Conservation (phyloP, 1,140 invertebrate genomes). For the Penaeus indicus region DNA sequence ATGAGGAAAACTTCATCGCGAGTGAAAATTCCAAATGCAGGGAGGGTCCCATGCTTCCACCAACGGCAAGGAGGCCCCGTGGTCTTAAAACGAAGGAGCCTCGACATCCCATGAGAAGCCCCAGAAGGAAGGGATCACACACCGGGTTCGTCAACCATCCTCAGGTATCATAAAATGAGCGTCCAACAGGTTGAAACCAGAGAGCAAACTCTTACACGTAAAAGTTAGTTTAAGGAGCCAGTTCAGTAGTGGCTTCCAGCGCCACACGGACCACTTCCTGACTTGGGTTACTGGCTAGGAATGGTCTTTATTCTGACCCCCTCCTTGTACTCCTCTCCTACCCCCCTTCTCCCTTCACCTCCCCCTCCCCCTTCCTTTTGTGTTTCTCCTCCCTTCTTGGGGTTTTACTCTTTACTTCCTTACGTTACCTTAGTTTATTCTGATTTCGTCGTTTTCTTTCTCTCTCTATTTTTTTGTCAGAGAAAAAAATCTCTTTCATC, state of each 20-base stretch:
- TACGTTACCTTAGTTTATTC: no score
- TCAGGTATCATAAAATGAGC: slow-evolving; percentile 58
- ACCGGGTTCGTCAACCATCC: background rate
- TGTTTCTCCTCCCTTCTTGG: no score
- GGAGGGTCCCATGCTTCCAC: no score
- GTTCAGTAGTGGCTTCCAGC: slow-evolving; percentile 20
- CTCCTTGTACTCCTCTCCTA: background rate
- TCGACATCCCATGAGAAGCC: slow-evolving; percentile 32
- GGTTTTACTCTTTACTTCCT: no score
- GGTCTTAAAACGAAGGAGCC: no score
- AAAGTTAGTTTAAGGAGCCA: slow-evolving; percentile 46
- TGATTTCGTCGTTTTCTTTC: no score
- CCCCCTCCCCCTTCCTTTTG: background rate
- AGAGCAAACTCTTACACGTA: slow-evolving; percentile 62
- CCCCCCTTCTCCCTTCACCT: background rate
- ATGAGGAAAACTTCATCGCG: no score
- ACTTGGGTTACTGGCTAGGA: slow-evolving; percentile 37
- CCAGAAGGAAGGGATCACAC: slow-evolving; percentile 35
- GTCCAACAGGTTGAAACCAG: slow-evolving; percentile 62
- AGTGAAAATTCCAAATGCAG: no score
- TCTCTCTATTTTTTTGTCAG: no score
- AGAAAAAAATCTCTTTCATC: no score
- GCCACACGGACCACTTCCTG: slow-evolving; percentile 49
- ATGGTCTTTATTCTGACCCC: slow-evolving; percentile 12
- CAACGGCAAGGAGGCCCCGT: no score